Evolutionary conservation across 2,113 vertebrate species (phyloP).

Genomic region (Phrynosoma platyrhinos): DNA sequence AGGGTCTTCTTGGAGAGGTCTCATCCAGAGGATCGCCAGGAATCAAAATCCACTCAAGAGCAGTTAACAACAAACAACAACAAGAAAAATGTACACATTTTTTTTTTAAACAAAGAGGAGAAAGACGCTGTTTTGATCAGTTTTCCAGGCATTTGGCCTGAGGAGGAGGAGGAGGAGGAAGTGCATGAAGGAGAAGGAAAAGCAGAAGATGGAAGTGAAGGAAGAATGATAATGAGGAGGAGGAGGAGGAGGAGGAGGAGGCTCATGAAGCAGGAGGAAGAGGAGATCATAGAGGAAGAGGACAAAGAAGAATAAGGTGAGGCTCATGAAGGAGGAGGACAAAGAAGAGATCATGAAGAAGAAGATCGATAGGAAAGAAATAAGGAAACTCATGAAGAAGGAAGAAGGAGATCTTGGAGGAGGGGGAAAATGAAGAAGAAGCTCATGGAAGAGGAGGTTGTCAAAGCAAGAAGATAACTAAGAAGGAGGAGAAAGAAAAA

Average conservation of each 20-base stretch:
- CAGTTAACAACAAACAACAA: too few species aligned
- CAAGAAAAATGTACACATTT: too few species aligned
- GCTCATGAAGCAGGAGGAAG: not conserved
- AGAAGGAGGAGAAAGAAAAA: too few species aligned
- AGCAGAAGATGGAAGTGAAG: not conserved
- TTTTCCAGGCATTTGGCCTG: too few species aligned
- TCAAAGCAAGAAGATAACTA: too few species aligned
- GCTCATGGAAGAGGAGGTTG: not conserved
- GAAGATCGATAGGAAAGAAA: not conserved
- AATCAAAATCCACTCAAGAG: too few species aligned
- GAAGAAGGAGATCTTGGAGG: not conserved
- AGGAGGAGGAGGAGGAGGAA: not conserved
- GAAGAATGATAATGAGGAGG: not conserved
- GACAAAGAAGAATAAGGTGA: not conserved
- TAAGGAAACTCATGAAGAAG: not conserved
- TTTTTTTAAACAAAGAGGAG: too few species aligned
- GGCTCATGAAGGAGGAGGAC: not conserved
- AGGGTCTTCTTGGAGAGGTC: too few species aligned
- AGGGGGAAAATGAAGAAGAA: not conserved
- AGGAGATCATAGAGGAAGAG: not conserved
- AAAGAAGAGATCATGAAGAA: not conserved
- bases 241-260: not conserved
- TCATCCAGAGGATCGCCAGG: too few species aligned
- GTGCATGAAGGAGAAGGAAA: too few species aligned
- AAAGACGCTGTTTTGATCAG: too few species aligned